phyloP scores from a whole-genome alignment of 2,888 invertebrate genomes.

The Steinernema scapterisci region DNA sequence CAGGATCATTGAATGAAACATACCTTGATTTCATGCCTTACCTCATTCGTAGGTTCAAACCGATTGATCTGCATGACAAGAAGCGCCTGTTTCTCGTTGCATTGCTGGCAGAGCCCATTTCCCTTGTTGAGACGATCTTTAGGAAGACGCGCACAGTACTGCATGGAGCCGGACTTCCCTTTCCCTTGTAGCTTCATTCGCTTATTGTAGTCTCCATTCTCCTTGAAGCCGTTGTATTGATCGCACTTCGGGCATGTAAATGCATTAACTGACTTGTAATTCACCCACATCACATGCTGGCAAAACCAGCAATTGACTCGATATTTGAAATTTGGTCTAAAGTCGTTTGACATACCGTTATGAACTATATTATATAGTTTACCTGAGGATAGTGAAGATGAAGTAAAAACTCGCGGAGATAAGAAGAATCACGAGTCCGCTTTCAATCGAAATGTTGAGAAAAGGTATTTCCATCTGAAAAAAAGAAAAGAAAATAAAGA shows the following conservation, averaged over 20 bases:
- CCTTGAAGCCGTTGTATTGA: conserved; percentile 57
- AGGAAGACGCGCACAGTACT: background rate
- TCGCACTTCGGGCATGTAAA: conserved; percentile 51
- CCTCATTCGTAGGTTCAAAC: conserved; percentile 53
- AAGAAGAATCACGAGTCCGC: background rate
- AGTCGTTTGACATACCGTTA: background rate
- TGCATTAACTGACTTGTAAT: conserved; percentile 37
- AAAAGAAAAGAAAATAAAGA: background rate
- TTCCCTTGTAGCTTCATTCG: conserved; percentile 41
- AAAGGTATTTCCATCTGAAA: background rate
- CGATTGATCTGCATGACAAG: conserved; percentile 44
- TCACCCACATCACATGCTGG: conserved; percentile 39
- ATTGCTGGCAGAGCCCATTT: conserved; percentile 51
- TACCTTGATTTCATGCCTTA: conserved; percentile 5
- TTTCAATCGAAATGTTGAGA: background rate
- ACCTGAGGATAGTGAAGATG: background rate
- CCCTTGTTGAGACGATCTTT: background rate
- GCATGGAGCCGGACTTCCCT: background rate
- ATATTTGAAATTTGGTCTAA: conserved; percentile 10
- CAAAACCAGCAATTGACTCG: conserved; percentile 60
- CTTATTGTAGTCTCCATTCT: conserved; percentile 53
- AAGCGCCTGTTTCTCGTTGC: conserved; percentile 48
- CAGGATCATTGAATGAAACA: background rate
- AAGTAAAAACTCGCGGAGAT: background rate
- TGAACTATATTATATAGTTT: background rate